These are phyloP conservation scores for Entelurus aequoreus DNA, from an alignment of 2,113 vertebrate genomes.

Conservation along the genomic window DNA sequence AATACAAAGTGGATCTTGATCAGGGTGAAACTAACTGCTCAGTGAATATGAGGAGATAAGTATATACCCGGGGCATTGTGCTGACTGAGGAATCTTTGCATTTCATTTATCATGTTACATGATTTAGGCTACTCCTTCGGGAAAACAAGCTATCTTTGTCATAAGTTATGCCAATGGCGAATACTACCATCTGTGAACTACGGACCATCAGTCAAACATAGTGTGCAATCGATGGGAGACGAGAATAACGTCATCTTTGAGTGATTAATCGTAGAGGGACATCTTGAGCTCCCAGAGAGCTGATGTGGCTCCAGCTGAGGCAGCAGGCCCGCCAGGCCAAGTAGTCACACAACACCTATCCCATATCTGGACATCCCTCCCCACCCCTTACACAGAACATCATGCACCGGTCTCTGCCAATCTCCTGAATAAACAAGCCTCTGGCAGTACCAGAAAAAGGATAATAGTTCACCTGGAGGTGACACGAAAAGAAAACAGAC, in stretches of 20 bases:
- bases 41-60: constrained; percentile 52
- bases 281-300: constrained; percentile 26
- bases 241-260: constrained; percentile 46
- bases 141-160: constrained; percentile 53
- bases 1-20: constrained; percentile 37
- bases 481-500: constrained; percentile 67
- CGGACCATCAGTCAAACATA: constrained; percentile 50
- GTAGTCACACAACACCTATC: constrained; percentile 42
- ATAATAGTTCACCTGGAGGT: constrained; percentile 71
- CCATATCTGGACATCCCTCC: constrained; percentile 22
- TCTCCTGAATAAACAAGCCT: constrained; percentile 63
- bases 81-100: constrained; percentile 51
- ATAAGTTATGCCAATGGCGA: constrained; percentile 65
- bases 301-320: constrained; percentile 13
- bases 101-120: constrained; percentile 63
- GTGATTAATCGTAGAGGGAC: constrained; percentile 31
- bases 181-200: constrained; percentile 60
- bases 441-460: constrained; percentile 50
- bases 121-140: constrained; percentile 56
- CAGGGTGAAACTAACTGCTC: constrained; percentile 41
- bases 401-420: constrained; percentile 32
- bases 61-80: constrained; percentile 33
- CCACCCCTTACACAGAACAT: constrained; percentile 21
- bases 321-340: constrained; percentile 29
- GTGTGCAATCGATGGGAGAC: constrained; percentile 39